Conservation (phyloP, 2,797 vertebrate genomes). For the Anniella stebbinsi region DNA sequence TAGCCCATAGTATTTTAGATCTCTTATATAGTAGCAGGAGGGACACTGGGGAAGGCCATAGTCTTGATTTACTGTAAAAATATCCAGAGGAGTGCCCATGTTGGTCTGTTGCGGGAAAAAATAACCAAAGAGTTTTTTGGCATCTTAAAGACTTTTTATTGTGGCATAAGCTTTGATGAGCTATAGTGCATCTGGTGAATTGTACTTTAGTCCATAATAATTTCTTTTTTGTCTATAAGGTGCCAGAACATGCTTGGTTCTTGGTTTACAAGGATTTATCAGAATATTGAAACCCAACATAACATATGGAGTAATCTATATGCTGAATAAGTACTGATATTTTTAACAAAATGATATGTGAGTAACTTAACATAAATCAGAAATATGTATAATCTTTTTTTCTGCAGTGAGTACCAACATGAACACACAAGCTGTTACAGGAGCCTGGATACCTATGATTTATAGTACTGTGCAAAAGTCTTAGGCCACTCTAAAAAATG, state of each 20-base stretch:
- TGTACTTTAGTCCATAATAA: not conserved
- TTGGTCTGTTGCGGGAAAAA: not conserved
- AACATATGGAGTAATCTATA: slow-evolving; percentile 53
- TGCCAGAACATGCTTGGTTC: not conserved
- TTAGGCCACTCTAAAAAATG: too few species aligned
- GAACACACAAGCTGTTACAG: not conserved
- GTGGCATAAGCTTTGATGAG: not conserved
- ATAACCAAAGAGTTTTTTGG: too few species aligned
- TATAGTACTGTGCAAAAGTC: not conserved
- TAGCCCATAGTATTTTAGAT: not conserved
- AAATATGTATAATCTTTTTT: not conserved
- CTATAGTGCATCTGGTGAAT: not conserved
- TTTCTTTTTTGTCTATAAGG: not conserved
- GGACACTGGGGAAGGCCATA: not conserved
- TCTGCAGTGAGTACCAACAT: not conserved
- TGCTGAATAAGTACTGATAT: slow-evolving; percentile 14
- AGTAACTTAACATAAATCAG: slow-evolving; percentile 30
- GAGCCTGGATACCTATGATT: not conserved
- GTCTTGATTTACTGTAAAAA: not conserved
- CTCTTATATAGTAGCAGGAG: not conserved
- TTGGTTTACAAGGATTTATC: not conserved
- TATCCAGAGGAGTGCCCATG: not conserved
- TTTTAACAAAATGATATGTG: slow-evolving; percentile 56
- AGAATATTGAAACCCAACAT: slow-evolving; percentile 30
- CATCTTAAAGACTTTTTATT: too few species aligned